Percentiles rank a stretch among this genome's conserved stretches.
These are phyloP conservation scores for Lophotriccus pileatus DNA, from an alignment of 2,797 vertebrate species.

Conservation along the genomic window DNA sequence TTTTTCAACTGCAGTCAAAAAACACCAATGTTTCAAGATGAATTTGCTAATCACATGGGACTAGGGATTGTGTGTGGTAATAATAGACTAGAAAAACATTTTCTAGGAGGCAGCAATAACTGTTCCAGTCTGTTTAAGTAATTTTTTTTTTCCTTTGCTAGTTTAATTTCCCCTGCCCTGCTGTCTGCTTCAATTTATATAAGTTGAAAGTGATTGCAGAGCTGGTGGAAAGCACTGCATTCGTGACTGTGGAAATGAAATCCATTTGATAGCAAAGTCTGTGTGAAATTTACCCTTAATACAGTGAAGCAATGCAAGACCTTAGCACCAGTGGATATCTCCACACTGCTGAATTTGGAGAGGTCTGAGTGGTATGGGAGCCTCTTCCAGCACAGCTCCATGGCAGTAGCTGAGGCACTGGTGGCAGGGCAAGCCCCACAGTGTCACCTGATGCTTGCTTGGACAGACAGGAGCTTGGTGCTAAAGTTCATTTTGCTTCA, in stretches of 20 bases:
- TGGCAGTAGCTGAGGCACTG: fast-evolving
- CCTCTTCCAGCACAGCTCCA: neutral
- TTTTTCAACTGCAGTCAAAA: constrained; percentile 63
- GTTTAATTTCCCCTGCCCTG: constrained; percentile 29
- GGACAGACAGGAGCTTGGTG: neutral
- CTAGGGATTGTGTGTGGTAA: constrained; percentile 42
- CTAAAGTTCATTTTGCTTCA: neutral
- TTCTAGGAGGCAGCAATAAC: constrained; percentile 50
- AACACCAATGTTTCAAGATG: constrained; percentile 66
- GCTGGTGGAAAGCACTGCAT: neutral
- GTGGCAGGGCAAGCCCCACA: neutral
- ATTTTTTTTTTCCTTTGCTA: neutral
- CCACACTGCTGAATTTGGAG: neutral
- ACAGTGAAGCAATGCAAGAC: neutral
- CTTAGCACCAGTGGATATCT: neutral
- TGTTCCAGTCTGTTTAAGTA: constrained; percentile 24
- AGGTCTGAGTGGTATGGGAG: neutral
- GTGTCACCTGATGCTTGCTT: neutral
- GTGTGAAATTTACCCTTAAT: neutral
- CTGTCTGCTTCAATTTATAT: constrained; percentile 2
- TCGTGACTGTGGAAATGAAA: neutral
- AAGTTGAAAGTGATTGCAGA: constrained; percentile 3
- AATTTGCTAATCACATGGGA: constrained; percentile 69
- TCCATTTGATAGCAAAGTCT: neutral
- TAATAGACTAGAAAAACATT: constrained; percentile 56